Evolutionary conservation across 2,113 vertebrate genomes (phyloP).

Genomic region (Carassius auratus): DNA sequence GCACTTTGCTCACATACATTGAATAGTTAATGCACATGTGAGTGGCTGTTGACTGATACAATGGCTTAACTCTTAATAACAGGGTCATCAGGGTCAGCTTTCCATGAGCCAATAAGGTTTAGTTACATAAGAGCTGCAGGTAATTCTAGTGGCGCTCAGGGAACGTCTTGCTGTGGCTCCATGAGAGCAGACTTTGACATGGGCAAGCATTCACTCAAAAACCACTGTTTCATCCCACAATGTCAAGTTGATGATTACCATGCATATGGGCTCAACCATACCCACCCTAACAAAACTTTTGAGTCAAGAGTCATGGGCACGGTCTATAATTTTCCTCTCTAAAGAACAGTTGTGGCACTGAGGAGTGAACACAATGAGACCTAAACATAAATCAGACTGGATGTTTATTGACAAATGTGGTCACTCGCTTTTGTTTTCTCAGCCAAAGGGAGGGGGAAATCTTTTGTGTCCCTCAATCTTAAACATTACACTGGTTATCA

Average conservation of each 20-base stretch:
- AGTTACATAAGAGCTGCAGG: slow-evolving; percentile 28
- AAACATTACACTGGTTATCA: neutral
- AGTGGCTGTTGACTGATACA: slow-evolving; percentile 19
- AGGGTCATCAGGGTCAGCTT: slow-evolving; percentile 1
- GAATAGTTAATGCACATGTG: neutral
- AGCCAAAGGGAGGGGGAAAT: neutral
- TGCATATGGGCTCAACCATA: neutral
- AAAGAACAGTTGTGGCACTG: neutral
- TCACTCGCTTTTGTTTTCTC: neutral
- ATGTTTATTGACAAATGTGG: neutral
- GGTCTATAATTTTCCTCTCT: neutral
- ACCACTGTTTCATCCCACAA: neutral
- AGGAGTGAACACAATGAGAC: slow-evolving; percentile 22
- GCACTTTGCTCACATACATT: neutral
- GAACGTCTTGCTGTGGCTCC: neutral
- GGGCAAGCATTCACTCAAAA: neutral
- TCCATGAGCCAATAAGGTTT: slow-evolving; percentile 31
- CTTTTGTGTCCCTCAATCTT: slow-evolving; percentile 7
- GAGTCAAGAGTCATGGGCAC: neutral
- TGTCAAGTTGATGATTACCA: slow-evolving; percentile 15
- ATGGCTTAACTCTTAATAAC: slow-evolving; percentile 20
- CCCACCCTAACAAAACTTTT: neutral
- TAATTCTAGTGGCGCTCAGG: slow-evolving; percentile 5
- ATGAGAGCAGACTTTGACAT: slow-evolving; percentile 5
- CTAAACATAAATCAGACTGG: slow-evolving; percentile 36